These are phyloP conservation scores for Pelobates fuscus DNA, from an alignment of 2,113 vertebrate genomes.

Conservation along the genomic window DNA sequence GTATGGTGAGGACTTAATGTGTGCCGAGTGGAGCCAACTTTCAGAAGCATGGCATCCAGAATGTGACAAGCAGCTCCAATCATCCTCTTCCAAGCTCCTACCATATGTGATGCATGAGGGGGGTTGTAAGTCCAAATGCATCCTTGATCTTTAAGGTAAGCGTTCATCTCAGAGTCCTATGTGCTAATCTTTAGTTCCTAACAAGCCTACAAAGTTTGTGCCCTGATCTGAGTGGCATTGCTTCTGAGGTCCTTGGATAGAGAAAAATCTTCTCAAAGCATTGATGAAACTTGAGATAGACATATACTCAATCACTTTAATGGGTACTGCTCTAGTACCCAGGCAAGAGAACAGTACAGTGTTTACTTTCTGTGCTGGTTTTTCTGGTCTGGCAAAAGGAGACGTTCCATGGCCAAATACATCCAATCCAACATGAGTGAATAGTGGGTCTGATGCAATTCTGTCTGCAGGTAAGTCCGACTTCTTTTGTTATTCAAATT, in stretches of 20 bases:
- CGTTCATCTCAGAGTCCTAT: not conserved
- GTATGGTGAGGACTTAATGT: slow-evolving; percentile 43
- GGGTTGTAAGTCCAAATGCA: slow-evolving; percentile 46
- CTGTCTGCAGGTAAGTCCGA: too few species aligned
- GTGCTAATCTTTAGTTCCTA: not conserved
- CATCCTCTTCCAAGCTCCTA: slow-evolving; percentile 24
- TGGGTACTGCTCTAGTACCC: slow-evolving; percentile 31
- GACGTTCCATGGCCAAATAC: not conserved
- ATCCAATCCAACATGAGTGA: not conserved
- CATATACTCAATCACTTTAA: slow-evolving; percentile 46
- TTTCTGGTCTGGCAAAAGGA: not conserved
- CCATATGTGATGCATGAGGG: slow-evolving; percentile 25
- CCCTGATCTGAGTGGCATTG: slow-evolving; percentile 11
- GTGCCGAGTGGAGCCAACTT: slow-evolving; percentile 14
- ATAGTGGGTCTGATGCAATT: not conserved
- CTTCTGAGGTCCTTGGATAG: slow-evolving; percentile 12
- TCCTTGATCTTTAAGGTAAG: slow-evolving; percentile 13
- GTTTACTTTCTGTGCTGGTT: not conserved
- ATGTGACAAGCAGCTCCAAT: slow-evolving; percentile 40
- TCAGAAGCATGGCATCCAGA: slow-evolving; percentile 37
- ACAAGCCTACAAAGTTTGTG: not conserved
- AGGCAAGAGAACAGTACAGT: slow-evolving; percentile 42
- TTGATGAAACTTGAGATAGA: slow-evolving; percentile 36
- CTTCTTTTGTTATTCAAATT: too few species aligned
- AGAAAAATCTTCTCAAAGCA: slow-evolving; percentile 27